phyloP scores from a whole-genome alignment of 2,797 vertebrate genomes.

The Erethizon dorsatum region DNA sequence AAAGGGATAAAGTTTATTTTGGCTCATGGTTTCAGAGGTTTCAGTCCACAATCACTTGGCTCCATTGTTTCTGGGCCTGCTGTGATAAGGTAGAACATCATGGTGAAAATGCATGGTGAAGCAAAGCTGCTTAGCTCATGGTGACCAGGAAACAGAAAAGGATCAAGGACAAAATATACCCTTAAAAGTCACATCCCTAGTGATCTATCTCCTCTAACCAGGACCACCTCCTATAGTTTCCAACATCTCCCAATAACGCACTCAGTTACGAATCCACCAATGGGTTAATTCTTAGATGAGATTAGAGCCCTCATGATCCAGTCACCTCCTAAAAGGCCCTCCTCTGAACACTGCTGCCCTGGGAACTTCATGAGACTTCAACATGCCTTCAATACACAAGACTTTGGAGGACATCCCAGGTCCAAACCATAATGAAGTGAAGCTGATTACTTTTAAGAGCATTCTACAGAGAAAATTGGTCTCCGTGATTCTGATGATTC shows the following conservation, averaged over 20 bases:
- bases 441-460: neutral
- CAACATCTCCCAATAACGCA: neutral
- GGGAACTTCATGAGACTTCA: neutral
- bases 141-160: neutral
- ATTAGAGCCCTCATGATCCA: neutral
- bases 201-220: neutral
- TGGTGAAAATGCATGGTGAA: neutral
- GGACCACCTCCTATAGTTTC: neutral
- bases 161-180: neutral
- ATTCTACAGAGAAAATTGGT: neutral
- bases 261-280: neutral
- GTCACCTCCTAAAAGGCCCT: neutral
- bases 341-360: neutral
- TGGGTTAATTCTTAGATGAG: neutral
- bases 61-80: neutral
- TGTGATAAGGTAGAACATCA: neutral
- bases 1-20: neutral
- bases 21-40: neutral
- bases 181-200: neutral
- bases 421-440: neutral
- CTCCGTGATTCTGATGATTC: constrained; percentile 14
- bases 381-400: neutral
- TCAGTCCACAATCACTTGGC: neutral
- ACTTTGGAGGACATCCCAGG: neutral
- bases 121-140: neutral